Evolutionary conservation across 2,113 vertebrate species (phyloP), one percentile per base, ranked within the genome.

Genomic region (Gallinago media): DNA sequence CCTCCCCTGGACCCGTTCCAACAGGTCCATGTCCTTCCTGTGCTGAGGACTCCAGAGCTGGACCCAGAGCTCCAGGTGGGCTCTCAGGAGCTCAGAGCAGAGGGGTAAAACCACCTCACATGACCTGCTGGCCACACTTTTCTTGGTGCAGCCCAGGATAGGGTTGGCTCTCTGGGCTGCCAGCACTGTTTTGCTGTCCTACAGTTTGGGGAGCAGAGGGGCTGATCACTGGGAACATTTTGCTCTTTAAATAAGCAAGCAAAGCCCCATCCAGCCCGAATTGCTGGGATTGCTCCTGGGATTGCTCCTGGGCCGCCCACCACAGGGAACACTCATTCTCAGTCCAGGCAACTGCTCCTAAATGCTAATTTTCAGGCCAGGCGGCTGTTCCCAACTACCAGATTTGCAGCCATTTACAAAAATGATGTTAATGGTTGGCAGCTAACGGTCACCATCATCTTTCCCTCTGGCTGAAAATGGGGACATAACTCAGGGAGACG

Each of bases 261-360:
- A 11, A 10, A 83, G 29, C 61, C 27, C 32, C 8, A 21, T 6
- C 68, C 59, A 75, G 2, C 36, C n/a, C 0, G 0, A 54, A 15
- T 22, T 36, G 36, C 31, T 6, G 25, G 44, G 27, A 36, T 36
- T 36, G 36, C 36, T 22, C 40, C 31, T 6, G 25, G 44, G 47
- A 2, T 23, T 11, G 52, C 18, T 71, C 62, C 12, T 8, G 16
- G 36, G 27, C 23, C 34, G 47, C 70, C 54, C 75, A 3, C 15
- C 7, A 55, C 20, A 58, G 42, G 29, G 23, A 21, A 27, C 8
- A 32, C 68, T 76, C 5, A 25, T 92, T 63, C 25, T 49, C 79
- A 75, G 46, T 10, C 79, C 46, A 34, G 61, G 61, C 38, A 3
- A 5, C 31, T 0, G 32, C 27, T 93, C 63, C 59, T 59, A 74